Evolutionary conservation across 2,888 invertebrate genomes (phyloP).

Genomic region (Pristionchus entomophagus): DNA sequence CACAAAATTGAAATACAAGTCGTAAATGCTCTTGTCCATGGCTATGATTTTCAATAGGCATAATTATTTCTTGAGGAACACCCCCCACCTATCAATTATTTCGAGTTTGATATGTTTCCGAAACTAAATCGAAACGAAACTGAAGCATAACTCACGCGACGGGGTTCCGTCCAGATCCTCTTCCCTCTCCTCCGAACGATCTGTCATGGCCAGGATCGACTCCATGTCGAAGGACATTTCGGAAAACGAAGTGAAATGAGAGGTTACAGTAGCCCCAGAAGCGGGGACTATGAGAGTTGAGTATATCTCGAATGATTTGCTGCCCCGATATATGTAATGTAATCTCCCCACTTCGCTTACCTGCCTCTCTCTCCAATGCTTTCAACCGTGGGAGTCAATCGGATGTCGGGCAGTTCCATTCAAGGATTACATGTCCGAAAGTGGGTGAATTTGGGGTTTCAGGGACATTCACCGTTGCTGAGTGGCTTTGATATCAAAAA

Average conservation of each 20-base stretch:
- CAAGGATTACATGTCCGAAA: background rate
- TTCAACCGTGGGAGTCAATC: constrained; percentile 18
- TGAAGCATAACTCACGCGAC: background rate
- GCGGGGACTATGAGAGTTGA: background rate
- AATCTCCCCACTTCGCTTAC: constrained; percentile 40
- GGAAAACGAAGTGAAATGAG: background rate
- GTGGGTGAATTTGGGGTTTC: no score
- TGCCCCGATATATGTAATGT: constrained; percentile 25
- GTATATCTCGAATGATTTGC: constrained; percentile 8
- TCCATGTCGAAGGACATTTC: constrained; percentile 31
- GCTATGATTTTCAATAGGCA: no score
- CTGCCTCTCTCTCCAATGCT: constrained; percentile 33
- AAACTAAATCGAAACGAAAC: no score
- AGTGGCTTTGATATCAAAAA: no score
- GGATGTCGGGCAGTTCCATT: background rate
- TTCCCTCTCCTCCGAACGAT: background rate
- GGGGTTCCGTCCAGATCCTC: background rate
- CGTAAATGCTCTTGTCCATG: no score
- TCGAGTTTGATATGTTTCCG: background rate
- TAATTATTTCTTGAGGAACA: no score
- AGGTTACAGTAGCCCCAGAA: background rate
- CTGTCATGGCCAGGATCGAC: background rate
- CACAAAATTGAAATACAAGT: no score
- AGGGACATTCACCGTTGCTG: no score
- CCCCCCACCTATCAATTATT: no score